These are phyloP conservation scores for Chorisops tibialis DNA, from an alignment of 2,888 invertebrate genomes.

Conservation along the genomic window DNA sequence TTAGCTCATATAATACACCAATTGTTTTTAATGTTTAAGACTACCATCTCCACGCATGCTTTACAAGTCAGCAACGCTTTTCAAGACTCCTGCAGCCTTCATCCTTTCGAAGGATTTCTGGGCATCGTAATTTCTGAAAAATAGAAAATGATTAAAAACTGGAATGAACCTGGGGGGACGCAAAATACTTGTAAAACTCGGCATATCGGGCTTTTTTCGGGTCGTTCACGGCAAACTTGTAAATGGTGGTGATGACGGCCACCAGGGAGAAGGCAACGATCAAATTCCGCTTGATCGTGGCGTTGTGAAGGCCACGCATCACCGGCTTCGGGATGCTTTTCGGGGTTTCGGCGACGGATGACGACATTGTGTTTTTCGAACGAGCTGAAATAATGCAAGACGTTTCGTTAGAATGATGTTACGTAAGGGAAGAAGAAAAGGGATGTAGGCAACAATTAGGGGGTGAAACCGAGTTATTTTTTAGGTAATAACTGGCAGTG, in stretches of 20 bases:
- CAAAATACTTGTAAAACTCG: slow-evolving; percentile 71
- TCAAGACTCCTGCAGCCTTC: slow-evolving; percentile 48
- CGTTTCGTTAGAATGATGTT: neutral
- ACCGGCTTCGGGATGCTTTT: slow-evolving; percentile 58
- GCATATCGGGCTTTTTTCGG: slow-evolving; percentile 61
- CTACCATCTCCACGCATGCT: neutral
- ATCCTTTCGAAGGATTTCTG: slow-evolving; percentile 51
- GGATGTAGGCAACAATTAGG: too few relatives aligned
- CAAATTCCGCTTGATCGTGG: slow-evolving; percentile 61
- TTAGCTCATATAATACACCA: too few relatives aligned
- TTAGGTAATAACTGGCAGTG: slow-evolving; percentile 19
- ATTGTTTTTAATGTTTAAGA: neutral
- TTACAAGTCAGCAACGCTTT: too few relatives aligned
- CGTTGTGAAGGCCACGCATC: slow-evolving; percentile 65
- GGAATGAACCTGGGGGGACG: neutral
- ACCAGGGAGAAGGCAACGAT: slow-evolving; percentile 52
- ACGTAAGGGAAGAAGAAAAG: too few relatives aligned
- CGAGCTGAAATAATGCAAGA: neutral
- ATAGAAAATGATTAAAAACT: neutral
- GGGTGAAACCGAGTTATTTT: neutral
- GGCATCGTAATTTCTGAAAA: slow-evolving; percentile 47
- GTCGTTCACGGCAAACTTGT: slow-evolving; percentile 55
- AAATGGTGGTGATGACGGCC: slow-evolving; percentile 48
- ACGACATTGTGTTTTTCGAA: slow-evolving; percentile 13
- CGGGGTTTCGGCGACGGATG: slow-evolving; percentile 42